Base-by-base conservation (phyloP, 2,888 invertebrate genomes). In the Isotomurus palustris region DNA sequence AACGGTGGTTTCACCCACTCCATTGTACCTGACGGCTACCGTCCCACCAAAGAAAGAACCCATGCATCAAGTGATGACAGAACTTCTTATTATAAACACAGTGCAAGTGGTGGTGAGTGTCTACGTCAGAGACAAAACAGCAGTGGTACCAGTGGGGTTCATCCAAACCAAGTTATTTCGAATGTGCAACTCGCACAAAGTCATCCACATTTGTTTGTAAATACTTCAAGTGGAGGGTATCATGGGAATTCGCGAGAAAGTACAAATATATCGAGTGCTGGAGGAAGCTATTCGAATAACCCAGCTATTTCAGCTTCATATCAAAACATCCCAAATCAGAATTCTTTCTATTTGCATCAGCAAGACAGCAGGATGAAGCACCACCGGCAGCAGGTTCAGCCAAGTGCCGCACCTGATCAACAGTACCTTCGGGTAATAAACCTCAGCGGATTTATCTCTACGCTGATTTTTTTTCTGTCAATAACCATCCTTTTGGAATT, bases 171-270 rank as follows among this genome's bases (percentile, higher is more conserved):
- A 27, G 17, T 45, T n/a, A 60, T 57, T 51, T 41, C 57, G 21
- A 61, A 61, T 58, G 53, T 53, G 47, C 57, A 58, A 48, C 52
- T 58, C 40, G 52, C 58, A 44, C 62, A 58, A 49, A 56, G 56
- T 32, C 62, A 62, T 58, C 57, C 58, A 49, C 62, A 62, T 56
- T 48, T 58, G 56, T 58, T 58, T 62, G 56, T 17, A 32, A 21
- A 19, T 29, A n/a, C 3, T 8, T 22, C 32, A 32, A 17, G 35
- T 10, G n/a, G 19, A 32, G 25, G 10, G 21, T 29, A 6, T 6
- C 40, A 6, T 10, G n/a, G n/a, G n/a, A n/a, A n/a, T n/a, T n/a
- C n/a, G n/a, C 43, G 6, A 19, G 5, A 22, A 6, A 43, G 6
- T 22, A 5, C 5, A 17, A 10, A 43, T 35, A 32, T 35, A 5